Percentiles rank a stretch among this genome's conserved stretches.
phyloP scores from a whole-genome alignment of 1,140 invertebrate genomes.

The Euglossa dilemma region DNA sequence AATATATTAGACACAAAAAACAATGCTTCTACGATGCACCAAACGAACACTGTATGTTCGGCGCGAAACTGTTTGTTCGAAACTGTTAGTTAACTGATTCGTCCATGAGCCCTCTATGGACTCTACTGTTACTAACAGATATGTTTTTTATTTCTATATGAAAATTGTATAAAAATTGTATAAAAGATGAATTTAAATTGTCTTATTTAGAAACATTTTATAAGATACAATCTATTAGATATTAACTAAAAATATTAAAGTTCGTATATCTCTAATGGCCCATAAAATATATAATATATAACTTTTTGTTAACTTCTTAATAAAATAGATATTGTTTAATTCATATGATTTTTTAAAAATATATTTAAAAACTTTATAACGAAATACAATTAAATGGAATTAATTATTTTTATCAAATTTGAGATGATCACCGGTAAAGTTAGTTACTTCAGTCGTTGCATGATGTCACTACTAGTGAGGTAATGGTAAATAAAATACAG shows the following conservation, averaged over 20 bases:
- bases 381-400: background rate
- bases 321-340: background rate
- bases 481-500: background rate
- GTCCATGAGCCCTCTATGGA: constrained; percentile 57
- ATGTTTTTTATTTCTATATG: background rate
- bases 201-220: too few species aligned
- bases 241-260: background rate
- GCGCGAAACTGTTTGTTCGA: constrained; percentile 66
- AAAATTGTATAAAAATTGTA: background rate
- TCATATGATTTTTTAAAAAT: background rate
- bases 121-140: background rate
- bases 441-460: background rate
- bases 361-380: background rate
- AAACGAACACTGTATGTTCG: constrained; percentile 42
- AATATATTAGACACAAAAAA: background rate
- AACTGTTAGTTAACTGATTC: constrained; percentile 58
- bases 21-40: background rate
- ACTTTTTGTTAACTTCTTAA: background rate
- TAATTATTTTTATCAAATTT: background rate
- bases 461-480: background rate
- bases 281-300: background rate
- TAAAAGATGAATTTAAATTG: too few species aligned
- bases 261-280: background rate
- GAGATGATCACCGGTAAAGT: too few species aligned
- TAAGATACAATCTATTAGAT: background rate